Conservation (phyloP, 2,888 invertebrate genomes). For the Erannis defoliaria region DNA sequence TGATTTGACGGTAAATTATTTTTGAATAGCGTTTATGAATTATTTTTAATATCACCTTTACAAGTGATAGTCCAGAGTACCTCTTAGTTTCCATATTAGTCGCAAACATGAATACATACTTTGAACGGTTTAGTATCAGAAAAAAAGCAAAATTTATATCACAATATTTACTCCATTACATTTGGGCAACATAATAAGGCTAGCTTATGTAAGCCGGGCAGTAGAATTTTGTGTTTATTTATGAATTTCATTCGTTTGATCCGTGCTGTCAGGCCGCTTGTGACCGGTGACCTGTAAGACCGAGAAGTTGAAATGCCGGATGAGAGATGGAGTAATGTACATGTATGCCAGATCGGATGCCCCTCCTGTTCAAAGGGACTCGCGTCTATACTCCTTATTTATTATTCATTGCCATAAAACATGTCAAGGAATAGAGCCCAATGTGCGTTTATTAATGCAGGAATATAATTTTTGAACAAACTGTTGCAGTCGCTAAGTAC, state of each 20-base stretch:
- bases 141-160: not conserved
- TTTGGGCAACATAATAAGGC: not conserved
- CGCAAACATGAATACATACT: too few species aligned
- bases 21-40: too few species aligned
- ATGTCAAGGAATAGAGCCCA: not conserved
- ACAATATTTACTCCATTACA: not conserved
- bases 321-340: constrained; percentile 12
- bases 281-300: constrained; percentile 13
- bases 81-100: too few species aligned
- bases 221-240: not conserved
- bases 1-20: too few species aligned
- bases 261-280: not conserved
- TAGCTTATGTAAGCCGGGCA: not conserved
- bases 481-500: not conserved
- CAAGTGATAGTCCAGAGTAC: too few species aligned
- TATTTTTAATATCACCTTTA: not conserved
- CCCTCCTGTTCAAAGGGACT: constrained; percentile 5
- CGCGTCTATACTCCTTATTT: constrained; percentile 7
- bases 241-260: constrained; percentile 13
- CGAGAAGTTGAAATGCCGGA: constrained; percentile 1
- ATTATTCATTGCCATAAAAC: constrained; percentile 21
- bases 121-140: not conserved
- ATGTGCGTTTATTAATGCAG: not conserved
- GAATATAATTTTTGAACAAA: not conserved
- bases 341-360: not conserved